Conservation (phyloP, 2,113 vertebrate species). For the Sapayoa aenigma region DNA sequence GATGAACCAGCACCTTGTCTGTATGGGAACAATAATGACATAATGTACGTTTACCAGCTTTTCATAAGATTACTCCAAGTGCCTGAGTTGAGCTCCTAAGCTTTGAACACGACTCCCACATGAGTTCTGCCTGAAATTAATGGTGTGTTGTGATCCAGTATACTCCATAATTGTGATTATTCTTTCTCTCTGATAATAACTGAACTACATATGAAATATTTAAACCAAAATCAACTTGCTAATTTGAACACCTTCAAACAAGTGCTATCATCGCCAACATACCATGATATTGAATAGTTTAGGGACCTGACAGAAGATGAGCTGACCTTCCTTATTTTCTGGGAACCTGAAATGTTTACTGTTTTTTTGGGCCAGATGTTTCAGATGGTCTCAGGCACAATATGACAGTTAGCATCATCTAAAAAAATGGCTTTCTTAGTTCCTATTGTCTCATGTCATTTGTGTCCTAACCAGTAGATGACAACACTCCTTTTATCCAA, state of each 20-base stretch:
- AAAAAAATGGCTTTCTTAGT: neutral
- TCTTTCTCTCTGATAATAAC: neutral
- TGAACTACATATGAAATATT: neutral
- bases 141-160: neutral
- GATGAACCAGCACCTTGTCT: neutral
- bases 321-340: neutral
- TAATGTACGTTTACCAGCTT: neutral
- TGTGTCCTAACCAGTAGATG: neutral
- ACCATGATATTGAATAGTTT: neutral
- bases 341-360: neutral
- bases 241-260: neutral
- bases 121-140: neutral
- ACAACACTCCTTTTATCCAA: neutral
- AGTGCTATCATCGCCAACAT: neutral
- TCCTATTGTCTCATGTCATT: neutral
- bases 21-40: neutral
- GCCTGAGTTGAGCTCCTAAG: neutral
- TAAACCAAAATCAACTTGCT: neutral
- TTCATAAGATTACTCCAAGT: neutral
- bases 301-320: neutral
- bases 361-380: neutral
- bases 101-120: neutral
- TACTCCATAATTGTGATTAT: neutral
- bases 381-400: neutral
- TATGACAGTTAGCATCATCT: neutral